phyloP scores from a whole-genome alignment of 2,113 vertebrate species.

The Upupa epops region DNA sequence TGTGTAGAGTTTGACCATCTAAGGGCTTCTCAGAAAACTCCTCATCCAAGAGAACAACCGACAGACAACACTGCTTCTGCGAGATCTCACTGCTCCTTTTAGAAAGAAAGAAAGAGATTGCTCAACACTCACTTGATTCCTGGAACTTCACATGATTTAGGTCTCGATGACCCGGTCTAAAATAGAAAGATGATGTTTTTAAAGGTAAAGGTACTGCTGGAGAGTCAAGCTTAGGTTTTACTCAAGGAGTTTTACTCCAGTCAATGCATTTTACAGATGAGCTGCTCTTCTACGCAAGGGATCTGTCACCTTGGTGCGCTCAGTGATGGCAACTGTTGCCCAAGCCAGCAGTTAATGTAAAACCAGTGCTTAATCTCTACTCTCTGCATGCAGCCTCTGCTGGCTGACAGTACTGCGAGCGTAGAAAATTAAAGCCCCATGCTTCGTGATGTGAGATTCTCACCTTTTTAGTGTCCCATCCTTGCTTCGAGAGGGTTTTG shows the following conservation, averaged over 20 bases:
- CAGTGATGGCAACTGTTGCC: background rate
- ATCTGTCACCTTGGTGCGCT: background rate
- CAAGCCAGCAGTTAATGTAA: background rate
- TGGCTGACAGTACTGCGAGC: background rate
- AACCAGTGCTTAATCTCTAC: background rate
- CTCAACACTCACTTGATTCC: constrained; percentile 93
- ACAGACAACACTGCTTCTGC: background rate
- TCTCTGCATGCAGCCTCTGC: background rate
- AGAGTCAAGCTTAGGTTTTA: background rate
- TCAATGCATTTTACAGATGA: background rate
- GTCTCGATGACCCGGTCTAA: constrained; percentile 85
- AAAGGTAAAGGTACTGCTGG: background rate
- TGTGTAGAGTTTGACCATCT: rapidly evolving
- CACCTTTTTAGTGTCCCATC: constrained; percentile 94
- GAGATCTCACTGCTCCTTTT: background rate
- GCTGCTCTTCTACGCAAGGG: background rate
- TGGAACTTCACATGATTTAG: constrained; percentile 94
- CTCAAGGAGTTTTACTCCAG: background rate
- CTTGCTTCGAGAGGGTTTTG: constrained; percentile 82
- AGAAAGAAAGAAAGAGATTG: background rate
- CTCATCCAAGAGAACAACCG: background rate
- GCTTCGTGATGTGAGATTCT: background rate
- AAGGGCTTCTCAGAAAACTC: background rate
- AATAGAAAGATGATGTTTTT: constrained; percentile 45
- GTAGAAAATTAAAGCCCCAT: background rate